Percentiles rank a stretch among this genome's conserved stretches.
phyloP scores from a whole-genome alignment of 1,140 invertebrate genomes.

The Battus philenor region DNA sequence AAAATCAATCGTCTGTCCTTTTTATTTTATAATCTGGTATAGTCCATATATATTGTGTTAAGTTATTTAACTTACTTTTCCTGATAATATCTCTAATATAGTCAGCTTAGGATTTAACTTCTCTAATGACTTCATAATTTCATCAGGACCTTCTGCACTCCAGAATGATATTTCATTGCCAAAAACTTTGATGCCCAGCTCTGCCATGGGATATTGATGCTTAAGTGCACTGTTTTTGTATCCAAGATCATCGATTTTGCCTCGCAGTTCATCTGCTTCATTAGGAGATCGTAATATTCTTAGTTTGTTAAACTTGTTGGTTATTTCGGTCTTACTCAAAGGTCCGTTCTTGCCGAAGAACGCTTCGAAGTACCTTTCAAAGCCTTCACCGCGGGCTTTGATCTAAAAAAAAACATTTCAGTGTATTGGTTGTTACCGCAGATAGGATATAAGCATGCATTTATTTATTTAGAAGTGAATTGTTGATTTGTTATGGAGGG shows the following conservation, averaged over 20 bases:
- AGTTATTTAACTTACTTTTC: slow-evolving; percentile 77
- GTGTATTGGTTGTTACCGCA: too few relatives aligned
- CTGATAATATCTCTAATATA: slow-evolving; percentile 83
- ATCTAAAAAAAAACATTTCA: slow-evolving; percentile 69
- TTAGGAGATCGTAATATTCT: slow-evolving; percentile 75
- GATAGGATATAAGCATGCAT: too few relatives aligned
- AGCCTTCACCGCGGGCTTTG: slow-evolving; percentile 86
- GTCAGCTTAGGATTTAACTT: slow-evolving; percentile 81
- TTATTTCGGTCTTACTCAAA: slow-evolving; percentile 79
- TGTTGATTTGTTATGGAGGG: too few relatives aligned
- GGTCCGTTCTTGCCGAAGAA: slow-evolving; percentile 87
- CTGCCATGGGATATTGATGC: slow-evolving; percentile 61
- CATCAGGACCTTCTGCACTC: slow-evolving; percentile 80
- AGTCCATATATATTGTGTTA: too few relatives aligned
- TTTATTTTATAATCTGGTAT: too few relatives aligned
- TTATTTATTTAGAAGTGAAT: too few relatives aligned
- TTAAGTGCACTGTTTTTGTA: slow-evolving; percentile 78
- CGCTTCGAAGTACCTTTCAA: slow-evolving; percentile 89
- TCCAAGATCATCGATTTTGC: slow-evolving; percentile 77
- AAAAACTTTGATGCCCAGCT: slow-evolving; percentile 77
- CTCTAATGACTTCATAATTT: slow-evolving; percentile 79
- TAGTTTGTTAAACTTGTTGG: slow-evolving; percentile 76
- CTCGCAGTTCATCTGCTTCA: slow-evolving; percentile 72
- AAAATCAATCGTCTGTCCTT: too few relatives aligned
- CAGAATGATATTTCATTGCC: slow-evolving; percentile 87